phyloP scores from a whole-genome alignment of 2,113 vertebrate species.

The Mola mola region DNA sequence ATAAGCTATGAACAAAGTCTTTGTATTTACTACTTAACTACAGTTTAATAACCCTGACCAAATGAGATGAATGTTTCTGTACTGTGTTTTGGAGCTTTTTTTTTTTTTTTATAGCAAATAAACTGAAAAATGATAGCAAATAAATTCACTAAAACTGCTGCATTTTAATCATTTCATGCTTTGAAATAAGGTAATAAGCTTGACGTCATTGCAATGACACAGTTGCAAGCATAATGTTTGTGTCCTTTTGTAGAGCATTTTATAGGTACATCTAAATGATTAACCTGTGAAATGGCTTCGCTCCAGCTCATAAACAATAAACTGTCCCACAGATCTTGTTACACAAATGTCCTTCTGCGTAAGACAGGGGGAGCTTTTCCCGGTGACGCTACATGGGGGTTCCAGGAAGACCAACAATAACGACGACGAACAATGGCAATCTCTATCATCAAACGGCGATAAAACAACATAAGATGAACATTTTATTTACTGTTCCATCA shows the following conservation, averaged over 20 bases:
- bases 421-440: no score
- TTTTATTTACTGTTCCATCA: no score
- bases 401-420: no score
- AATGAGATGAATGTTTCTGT: no score
- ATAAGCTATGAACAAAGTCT: background rate
- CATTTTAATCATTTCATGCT: background rate
- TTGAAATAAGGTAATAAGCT: background rate
- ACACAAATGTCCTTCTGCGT: constrained; percentile 17
- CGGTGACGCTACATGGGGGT: no score
- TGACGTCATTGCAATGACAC: background rate
- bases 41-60: no score
- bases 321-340: constrained; percentile 31
- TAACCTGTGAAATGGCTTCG: constrained; percentile 52
- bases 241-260: constrained; percentile 29
- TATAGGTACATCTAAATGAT: constrained; percentile 25
- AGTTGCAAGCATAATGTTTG: constrained; percentile 12
- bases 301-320: constrained; percentile 42
- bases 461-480: no score
- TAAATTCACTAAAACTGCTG: no score
- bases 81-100: no score
- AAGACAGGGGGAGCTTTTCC: constrained; percentile 1
- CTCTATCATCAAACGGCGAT: no score
- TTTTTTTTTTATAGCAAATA: no score
- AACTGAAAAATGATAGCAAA: no score
- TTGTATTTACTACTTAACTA: background rate